Conservation (phyloP, 2,888 invertebrate genomes). For the Catocala nupta region DNA sequence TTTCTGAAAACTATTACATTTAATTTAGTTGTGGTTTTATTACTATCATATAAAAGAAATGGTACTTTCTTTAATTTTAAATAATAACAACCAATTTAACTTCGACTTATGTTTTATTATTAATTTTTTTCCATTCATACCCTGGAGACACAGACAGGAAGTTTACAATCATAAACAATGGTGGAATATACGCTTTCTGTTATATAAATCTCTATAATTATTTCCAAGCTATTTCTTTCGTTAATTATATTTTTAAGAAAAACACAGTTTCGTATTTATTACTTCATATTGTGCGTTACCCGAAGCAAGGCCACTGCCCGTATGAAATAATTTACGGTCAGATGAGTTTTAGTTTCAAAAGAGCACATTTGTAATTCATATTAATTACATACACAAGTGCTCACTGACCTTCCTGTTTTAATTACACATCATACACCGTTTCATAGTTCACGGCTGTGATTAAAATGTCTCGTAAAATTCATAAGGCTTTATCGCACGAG, state of each 20-base stretch:
- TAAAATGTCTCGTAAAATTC: slow-evolving; percentile 82
- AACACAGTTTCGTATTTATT: slow-evolving; percentile 65
- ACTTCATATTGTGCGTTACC: slow-evolving; percentile 71
- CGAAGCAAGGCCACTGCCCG: slow-evolving; percentile 79
- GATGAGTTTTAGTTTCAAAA: slow-evolving; percentile 81
- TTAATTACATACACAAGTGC: slow-evolving; percentile 81
- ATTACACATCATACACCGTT: slow-evolving; percentile 75
- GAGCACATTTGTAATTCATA: slow-evolving; percentile 80
- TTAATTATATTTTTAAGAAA: slow-evolving; percentile 48
- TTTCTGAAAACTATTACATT: slow-evolving; percentile 26
- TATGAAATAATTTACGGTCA: slow-evolving; percentile 84
- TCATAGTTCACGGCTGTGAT: slow-evolving; percentile 86
- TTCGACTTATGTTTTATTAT: slow-evolving; percentile 9
- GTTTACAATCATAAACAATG: slow-evolving; percentile 37
- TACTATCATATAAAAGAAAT: slow-evolving; percentile 17
- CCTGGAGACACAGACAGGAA: slow-evolving; percentile 30
- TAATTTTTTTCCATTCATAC: not conserved
- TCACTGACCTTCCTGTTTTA: slow-evolving; percentile 86
- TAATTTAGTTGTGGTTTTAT: slow-evolving; percentile 39
- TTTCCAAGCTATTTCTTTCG: slow-evolving; percentile 35
- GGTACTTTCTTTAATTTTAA: slow-evolving; percentile 27
- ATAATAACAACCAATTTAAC: slow-evolving; percentile 29
- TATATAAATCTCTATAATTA: slow-evolving; percentile 44
- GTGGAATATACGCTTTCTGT: slow-evolving; percentile 24
- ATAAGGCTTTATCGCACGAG: slow-evolving; percentile 70